These are phyloP conservation scores for Gulo gulo DNA, from an alignment of 2,113 vertebrate genomes.

Conservation along the genomic window DNA sequence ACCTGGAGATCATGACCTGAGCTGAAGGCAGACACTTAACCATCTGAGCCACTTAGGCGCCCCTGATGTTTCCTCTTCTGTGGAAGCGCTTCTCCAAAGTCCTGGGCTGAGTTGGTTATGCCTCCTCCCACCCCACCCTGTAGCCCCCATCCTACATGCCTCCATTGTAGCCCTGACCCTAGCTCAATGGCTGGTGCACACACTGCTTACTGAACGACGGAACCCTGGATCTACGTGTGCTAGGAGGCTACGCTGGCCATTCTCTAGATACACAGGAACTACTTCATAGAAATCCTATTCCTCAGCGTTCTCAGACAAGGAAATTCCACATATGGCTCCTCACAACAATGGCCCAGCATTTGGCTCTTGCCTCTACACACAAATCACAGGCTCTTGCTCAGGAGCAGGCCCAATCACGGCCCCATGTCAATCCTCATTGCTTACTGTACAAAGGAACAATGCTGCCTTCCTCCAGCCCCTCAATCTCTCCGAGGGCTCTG, in stretches of 20 bases:
- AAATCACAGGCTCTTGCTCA: conserved; percentile 4
- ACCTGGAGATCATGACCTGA: no score
- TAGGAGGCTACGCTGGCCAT: not conserved
- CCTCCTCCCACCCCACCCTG: not conserved
- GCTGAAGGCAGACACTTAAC: no score
- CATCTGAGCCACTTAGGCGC: no score
- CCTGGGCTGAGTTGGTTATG: not conserved
- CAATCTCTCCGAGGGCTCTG: not conserved
- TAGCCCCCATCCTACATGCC: not conserved
- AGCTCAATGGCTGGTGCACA: not conserved
- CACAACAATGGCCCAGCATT: not conserved
- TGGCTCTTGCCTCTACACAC: conserved; percentile 1
- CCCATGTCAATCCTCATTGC: not conserved
- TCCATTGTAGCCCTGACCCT: not conserved
- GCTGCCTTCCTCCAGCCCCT: not conserved
- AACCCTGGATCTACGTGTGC: not conserved
- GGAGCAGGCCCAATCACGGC: not conserved
- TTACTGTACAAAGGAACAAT: not conserved
- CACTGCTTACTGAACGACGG: not conserved
- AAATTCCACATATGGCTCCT: not conserved
- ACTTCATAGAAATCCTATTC: not conserved
- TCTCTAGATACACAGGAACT: not conserved
- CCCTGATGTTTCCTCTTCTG: not conserved
- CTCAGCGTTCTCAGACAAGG: not conserved
- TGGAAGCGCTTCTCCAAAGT: not conserved